phyloP scores from a whole-genome alignment of 2,113 vertebrate species.

The Osmerus mordax region DNA sequence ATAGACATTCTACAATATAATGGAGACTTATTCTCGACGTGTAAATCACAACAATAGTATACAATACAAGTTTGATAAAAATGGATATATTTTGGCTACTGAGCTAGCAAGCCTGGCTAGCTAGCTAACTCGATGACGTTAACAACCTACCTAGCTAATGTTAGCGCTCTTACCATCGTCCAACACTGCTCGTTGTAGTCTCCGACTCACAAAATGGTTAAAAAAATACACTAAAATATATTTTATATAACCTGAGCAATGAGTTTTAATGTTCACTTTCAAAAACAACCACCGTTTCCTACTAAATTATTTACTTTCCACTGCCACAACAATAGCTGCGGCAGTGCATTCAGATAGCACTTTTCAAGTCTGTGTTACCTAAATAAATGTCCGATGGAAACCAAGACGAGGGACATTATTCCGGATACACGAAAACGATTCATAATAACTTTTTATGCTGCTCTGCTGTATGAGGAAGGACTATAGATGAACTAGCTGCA shows the following conservation, averaged over 20 bases:
- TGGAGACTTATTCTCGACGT: too few relatives aligned
- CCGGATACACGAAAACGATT: background rate
- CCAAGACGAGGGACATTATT: background rate
- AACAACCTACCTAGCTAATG: background rate
- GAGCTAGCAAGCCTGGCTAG: constrained; percentile 7
- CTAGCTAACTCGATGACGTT: background rate
- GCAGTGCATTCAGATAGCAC: constrained; percentile 15
- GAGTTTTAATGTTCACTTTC: background rate
- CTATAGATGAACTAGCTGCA: background rate
- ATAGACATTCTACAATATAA: too few relatives aligned
- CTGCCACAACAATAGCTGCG: constrained; percentile 19
- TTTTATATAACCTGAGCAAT: background rate
- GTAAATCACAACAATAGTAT: too few relatives aligned
- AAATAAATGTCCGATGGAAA: background rate
- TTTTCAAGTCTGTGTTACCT: constrained; percentile 12
- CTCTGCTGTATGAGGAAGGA: background rate
- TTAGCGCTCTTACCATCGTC: constrained; percentile 37
- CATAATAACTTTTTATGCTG: too few relatives aligned
- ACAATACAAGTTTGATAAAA: too few relatives aligned
- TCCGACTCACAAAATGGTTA: constrained; percentile 2
- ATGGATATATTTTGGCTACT: too few relatives aligned
- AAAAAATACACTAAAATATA: background rate
- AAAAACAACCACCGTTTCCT: background rate
- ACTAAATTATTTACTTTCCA: background rate
- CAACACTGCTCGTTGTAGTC: constrained; percentile 1